These are phyloP conservation scores for Rissa tridactyla DNA, from an alignment of 2,113 vertebrate genomes.

Conservation along the genomic window DNA sequence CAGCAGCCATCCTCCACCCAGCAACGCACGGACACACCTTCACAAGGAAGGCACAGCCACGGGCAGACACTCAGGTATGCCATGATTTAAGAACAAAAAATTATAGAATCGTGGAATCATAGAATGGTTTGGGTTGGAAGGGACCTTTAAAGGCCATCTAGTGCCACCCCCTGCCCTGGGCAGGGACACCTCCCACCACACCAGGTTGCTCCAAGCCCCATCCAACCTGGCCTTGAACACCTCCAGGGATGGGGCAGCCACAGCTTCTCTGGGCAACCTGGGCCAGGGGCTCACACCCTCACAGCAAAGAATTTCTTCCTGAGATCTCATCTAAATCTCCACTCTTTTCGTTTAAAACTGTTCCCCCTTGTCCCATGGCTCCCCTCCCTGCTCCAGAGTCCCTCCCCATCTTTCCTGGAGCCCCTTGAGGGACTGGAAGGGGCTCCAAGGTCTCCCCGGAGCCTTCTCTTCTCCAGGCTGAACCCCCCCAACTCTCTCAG, in stretches of 20 bases:
- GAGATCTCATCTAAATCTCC: no score
- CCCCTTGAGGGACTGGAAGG: no score
- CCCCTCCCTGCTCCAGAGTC: no score
- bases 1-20: fast-evolving
- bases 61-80: fast-evolving
- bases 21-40: fast-evolving
- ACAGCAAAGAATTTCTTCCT: no score
- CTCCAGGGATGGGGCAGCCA: neutral
- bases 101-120: neutral
- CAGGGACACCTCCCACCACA: neutral
- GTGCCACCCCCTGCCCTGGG: neutral
- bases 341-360: no score
- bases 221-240: neutral
- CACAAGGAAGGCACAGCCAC: fast-evolving
- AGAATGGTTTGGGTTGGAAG: neutral
- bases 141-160: neutral
- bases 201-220: neutral
- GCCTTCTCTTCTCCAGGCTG: no score
- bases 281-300: neutral
- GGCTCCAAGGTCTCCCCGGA: no score
- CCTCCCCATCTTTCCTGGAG: no score
- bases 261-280: no score
- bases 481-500: no score
- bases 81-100: fast-evolving
- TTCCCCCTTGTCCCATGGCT: no score